Percentiles rank a stretch among this genome's conserved stretches.
Evolutionary conservation across 1,140 invertebrate species (phyloP).

Genomic region (Drosophila subobscura): DNA sequence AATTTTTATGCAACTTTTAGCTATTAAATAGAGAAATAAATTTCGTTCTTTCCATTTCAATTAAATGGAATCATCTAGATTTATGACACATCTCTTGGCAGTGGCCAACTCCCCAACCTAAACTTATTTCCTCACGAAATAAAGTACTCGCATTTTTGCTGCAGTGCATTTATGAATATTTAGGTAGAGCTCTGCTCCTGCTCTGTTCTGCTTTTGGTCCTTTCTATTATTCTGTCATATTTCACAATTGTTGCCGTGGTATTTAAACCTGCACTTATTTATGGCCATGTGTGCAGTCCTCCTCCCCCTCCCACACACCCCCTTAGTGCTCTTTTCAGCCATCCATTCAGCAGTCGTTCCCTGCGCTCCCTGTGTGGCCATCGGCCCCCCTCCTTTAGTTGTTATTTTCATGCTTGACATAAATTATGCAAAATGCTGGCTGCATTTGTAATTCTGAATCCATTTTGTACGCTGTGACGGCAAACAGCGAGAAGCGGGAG

Average conservation of each 20-base stretch:
- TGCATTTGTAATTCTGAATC: slow-evolving; percentile 80
- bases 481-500: slow-evolving; percentile 1
- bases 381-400: slow-evolving; percentile 37
- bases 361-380: neutral
- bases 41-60: no score
- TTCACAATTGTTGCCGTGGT: slow-evolving; percentile 80
- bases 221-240: slow-evolving; percentile 82
- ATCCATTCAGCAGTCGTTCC: no score
- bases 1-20: no score
- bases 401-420: slow-evolving; percentile 79
- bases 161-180: slow-evolving; percentile 46
- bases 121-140: no score
- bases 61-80: no score
- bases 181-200: slow-evolving; percentile 24
- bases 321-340: no score
- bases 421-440: slow-evolving; percentile 80
- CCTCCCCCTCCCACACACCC: neutral
- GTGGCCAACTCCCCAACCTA: no score
- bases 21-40: no score
- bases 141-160: neutral
- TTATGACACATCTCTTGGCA: no score
- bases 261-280: slow-evolving; percentile 82
- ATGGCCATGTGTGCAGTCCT: slow-evolving; percentile 59
- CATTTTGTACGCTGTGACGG: slow-evolving; percentile 43
- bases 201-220: slow-evolving; percentile 53